Evolutionary conservation across 1,140 invertebrate species (phyloP).

Genomic region (Brachionus sp.): DNA sequence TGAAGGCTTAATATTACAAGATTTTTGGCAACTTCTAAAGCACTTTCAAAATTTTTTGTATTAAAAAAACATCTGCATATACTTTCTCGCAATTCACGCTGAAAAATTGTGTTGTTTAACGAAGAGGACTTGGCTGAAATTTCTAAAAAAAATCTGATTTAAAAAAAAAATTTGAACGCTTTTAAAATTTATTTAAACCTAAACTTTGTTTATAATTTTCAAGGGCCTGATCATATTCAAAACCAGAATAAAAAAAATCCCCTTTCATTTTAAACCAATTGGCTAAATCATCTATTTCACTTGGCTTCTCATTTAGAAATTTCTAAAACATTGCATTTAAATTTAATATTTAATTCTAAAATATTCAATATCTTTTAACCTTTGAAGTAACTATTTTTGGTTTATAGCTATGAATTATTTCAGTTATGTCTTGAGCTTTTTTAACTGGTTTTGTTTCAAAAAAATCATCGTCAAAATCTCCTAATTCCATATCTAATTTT

Average conservation of each 20-base stretch:
- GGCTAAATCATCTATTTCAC: constrained; percentile 17
- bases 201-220: constrained; percentile 14
- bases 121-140: background rate
- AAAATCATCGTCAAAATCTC: constrained; percentile 44
- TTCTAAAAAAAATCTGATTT: background rate
- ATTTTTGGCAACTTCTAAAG: background rate
- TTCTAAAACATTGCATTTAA: background rate
- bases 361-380: background rate
- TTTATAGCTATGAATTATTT: background rate
- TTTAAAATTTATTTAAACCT: background rate
- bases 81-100: constrained; percentile 12
- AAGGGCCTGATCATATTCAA: background rate
- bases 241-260: constrained; percentile 9
- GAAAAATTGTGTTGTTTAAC: constrained; percentile 29
- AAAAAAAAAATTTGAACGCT: background rate
- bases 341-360: background rate
- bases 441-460: constrained; percentile 24
- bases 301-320: constrained; percentile 23
- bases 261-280: constrained; percentile 40
- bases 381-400: constrained; percentile 23
- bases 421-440: constrained; percentile 4
- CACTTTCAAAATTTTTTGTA: background rate
- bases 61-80: background rate
- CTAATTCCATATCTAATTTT: background rate
- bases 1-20: background rate